Conservation (phyloP, 2,888 invertebrate genomes). For the Euplagia quadripunctaria region DNA sequence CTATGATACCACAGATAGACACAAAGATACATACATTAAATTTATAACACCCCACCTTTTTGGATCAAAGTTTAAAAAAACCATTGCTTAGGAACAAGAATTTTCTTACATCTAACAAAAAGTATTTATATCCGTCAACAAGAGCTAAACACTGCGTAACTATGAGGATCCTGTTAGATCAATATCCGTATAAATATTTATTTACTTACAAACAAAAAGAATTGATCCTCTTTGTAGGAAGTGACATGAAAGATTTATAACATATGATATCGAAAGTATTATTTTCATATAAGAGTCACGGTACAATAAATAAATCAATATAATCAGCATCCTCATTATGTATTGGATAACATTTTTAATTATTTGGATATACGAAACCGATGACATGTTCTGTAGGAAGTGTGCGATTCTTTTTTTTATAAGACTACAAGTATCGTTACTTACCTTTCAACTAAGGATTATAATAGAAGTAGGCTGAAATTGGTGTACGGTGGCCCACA, state of each 20-base stretch:
- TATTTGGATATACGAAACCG: background rate
- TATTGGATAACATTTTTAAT: background rate
- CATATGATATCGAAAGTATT: conserved; percentile 8
- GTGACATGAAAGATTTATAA: conserved; percentile 26
- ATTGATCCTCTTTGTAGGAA: conserved; percentile 12
- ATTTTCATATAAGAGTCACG: background rate
- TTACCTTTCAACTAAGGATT: too few relatives aligned
- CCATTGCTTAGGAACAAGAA: too few relatives aligned
- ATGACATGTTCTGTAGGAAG: background rate
- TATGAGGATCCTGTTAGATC: background rate
- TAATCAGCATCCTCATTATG: background rate
- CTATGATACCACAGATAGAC: too few relatives aligned
- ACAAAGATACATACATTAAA: too few relatives aligned
- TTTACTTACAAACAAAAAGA: background rate
- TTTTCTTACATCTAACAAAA: too few relatives aligned
- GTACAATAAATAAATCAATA: background rate
- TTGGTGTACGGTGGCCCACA: too few relatives aligned
- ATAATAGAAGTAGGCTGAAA: too few relatives aligned
- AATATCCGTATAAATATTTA: background rate
- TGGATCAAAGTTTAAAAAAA: too few relatives aligned
- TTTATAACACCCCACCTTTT: too few relatives aligned
- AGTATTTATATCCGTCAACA: too few relatives aligned
- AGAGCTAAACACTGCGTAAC: background rate
- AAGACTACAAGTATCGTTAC: background rate
- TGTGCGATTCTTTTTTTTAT: background rate